These are phyloP conservation scores for Microcebus ravelobensis DNA, from an alignment of 2,113 vertebrate species.

Conservation along the genomic window DNA sequence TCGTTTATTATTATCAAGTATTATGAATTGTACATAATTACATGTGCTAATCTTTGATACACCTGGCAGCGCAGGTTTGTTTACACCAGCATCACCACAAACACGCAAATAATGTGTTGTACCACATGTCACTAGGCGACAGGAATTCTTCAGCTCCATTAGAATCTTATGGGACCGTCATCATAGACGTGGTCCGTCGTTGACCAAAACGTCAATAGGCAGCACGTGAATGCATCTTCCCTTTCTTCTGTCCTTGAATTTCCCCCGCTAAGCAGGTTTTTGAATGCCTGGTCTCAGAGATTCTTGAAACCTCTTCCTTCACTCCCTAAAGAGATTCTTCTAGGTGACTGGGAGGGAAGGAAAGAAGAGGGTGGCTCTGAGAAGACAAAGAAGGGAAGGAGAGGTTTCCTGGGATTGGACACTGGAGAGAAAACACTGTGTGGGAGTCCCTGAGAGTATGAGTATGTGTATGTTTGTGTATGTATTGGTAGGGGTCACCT, in stretches of 20 bases:
- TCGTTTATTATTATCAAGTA: background rate
- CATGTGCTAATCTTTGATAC: background rate
- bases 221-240: background rate
- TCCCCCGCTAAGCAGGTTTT: background rate
- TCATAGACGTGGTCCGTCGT: too few species aligned
- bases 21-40: background rate
- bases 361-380: background rate
- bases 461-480: background rate
- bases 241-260: background rate
- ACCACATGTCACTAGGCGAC: background rate
- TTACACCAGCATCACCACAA: background rate
- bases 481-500: background rate
- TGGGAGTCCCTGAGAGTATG: background rate
- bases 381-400: accelerated
- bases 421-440: background rate
- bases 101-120: background rate
- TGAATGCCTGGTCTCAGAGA: background rate
- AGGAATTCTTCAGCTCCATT: background rate
- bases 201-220: background rate
- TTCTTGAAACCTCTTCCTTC: background rate
- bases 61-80: background rate
- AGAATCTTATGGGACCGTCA: background rate
- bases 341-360: background rate
- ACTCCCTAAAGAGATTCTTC: background rate
- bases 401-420: background rate